Base-by-base conservation (phyloP, 1,140 invertebrate species). In the Aphidius gifuensis region DNA sequence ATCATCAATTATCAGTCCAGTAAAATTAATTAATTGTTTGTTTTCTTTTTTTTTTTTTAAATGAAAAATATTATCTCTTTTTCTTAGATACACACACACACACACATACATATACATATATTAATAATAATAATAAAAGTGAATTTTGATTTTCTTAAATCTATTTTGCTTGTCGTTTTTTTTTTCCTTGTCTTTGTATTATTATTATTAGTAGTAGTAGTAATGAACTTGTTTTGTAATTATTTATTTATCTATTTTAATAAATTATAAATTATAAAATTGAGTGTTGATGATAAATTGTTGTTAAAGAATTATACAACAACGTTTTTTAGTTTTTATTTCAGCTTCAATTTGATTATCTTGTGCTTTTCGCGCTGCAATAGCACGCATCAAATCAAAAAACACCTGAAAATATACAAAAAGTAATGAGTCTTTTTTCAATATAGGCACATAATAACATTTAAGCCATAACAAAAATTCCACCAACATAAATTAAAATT, bases 311-410 rank as follows among this genome's bases (percentile, higher is more conserved):
- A 97, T 87, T 80, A 94, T 90, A 80, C 87, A 88, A 85, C 95
- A 97, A 79, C 92, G 94, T 76, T 90, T 84, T 83, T 91, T 93
- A 84, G 90, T 91, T 82, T 90, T 90, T 81, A 90, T 90, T 83
- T 90, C 91, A 80, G 90, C 92, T 77, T 92, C 93, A 69, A 88
- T 90, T 81, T 92, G 88, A 69, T 89, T 93, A 79, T 95, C 93
- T 82, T 94, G 92, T 80, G 90, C 92, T 86, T 98, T 98, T 69
- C 94, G 87, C 75, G 92, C 92, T 71, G 94, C 88, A 80, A 98
- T 98, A 83, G 95, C 92, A 69, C 93, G 87, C 94, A 97, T 97
- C 81, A 97, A 86, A 85, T 97, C 94, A 84, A 93, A 97, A 86
- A 97, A 98, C 78, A 97, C 94, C 93, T 96, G 85, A 69, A 84